Evolutionary conservation across 2,113 vertebrate species (phyloP), one percentile per base, ranked within the genome.

Genomic region (Alexandromys fortis): DNA sequence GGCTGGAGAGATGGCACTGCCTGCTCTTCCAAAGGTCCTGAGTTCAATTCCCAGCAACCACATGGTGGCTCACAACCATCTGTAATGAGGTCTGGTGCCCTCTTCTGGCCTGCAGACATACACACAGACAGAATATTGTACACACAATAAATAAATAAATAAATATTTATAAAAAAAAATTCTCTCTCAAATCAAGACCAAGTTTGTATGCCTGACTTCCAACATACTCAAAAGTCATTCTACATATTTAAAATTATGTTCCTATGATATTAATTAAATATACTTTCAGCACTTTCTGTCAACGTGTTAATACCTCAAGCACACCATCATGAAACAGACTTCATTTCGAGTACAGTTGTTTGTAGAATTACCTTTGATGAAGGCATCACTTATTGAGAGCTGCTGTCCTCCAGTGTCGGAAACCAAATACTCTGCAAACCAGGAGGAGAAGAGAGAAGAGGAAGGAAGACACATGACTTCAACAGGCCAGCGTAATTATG

Each of bases 371-470:
- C 99, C 99, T 99, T 99, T 99, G 98, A 99, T 99, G 97, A 99
- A 99, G 94, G 99, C 99, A 26, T 99, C 99, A 86, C 99, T 99
- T 97, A 99, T 99, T 94, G 99, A 99, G 86, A 99, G 99, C 97
- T 99, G 99, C 90, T 99, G 99, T 87, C 99, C 99, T 98, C 99
- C 99, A 76, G 99, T 99, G 98, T 99, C 99, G 77, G 99, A 99
- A 96, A 99, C 98, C 95, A 99, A 98, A 98, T 99, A 99, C 95
- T 99, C 99, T 98, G 99, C 98, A 99, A 78, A 97, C 68, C 94
- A 97, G 72, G 95, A 97, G 72, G 95, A 98, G 85, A 96, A 97
- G n/a, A 96, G 90, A 98, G 96, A 98, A 96, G 97, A 82, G 92
- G 98, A 97, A 97, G 96, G 86, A 97, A 97, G 86, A 98, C 97